Evolutionary conservation across 2,888 invertebrate species (phyloP).

Genomic region (Rhingia campestris): DNA sequence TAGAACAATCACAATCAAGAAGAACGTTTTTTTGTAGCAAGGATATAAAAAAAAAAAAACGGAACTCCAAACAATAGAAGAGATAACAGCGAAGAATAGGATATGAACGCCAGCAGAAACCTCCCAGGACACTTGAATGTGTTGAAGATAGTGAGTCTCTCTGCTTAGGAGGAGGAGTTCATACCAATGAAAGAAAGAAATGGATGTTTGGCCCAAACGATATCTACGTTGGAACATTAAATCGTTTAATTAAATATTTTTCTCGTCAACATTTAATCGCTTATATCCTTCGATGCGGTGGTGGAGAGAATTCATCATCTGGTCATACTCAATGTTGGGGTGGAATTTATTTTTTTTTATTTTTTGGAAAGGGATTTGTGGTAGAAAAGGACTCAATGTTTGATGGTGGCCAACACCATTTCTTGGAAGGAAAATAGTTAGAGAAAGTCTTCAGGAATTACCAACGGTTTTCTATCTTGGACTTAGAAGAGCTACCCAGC

Average conservation of each 20-base stretch:
- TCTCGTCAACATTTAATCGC: constrained; percentile 47
- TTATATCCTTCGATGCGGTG: constrained; percentile 5
- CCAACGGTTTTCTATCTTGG: neutral
- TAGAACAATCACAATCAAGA: constrained; percentile 51
- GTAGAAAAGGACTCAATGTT: neutral
- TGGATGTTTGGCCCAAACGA: constrained; percentile 8
- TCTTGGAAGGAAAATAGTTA: no score
- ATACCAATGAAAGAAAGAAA: neutral
- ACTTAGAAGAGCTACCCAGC: constrained; percentile 16
- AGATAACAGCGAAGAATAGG: constrained; percentile 30
- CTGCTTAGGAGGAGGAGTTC: neutral
- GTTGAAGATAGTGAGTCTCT: constrained; percentile 15
- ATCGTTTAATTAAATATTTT: constrained; percentile 67
- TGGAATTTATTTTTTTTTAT: neutral
- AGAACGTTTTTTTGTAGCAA: constrained; percentile 39
- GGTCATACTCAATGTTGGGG: neutral
- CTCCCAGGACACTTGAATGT: constrained; percentile 26
- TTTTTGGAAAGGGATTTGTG: constrained; percentile 12
- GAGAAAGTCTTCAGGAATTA: no score
- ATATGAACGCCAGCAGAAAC: neutral
- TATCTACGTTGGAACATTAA: constrained; percentile 39
- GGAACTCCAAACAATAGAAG: neutral
- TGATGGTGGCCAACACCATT: no score
- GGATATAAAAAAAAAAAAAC: constrained; percentile 14
- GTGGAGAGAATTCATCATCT: constrained; percentile 28